These are phyloP conservation scores for Lacanobia oleracea DNA, from an alignment of 2,888 invertebrate species.

Conservation along the genomic window DNA sequence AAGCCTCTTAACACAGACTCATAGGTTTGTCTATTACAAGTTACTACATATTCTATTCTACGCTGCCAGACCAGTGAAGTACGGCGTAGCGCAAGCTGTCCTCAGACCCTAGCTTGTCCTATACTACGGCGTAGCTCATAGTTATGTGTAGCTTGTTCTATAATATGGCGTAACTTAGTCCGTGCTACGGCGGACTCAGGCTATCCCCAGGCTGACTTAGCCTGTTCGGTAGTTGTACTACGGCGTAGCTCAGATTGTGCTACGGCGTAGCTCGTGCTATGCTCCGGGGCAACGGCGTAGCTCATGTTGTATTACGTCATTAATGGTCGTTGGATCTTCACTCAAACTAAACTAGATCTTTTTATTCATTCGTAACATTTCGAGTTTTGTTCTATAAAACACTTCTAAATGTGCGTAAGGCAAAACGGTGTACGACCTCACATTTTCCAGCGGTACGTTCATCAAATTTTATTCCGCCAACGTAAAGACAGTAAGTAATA, in stretches of 20 bases:
- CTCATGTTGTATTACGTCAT: background rate
- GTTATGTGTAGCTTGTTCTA: too few relatives aligned
- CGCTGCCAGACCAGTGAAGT: background rate
- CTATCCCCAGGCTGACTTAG: background rate
- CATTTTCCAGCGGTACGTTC: slow-evolving; percentile 31
- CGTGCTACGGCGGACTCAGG: background rate
- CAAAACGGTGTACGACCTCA: background rate
- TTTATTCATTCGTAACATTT: background rate
- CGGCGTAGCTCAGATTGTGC: background rate
- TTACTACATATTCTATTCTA: background rate
- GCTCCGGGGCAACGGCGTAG: background rate
- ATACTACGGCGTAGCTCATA: background rate
- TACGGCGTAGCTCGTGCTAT: background rate
- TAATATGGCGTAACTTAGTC: background rate
- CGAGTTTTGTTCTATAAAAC: background rate
- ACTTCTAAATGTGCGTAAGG: background rate
- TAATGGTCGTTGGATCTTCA: background rate
- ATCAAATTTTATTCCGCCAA: slow-evolving; percentile 40
- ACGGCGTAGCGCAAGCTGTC: background rate
- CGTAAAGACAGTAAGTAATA: slow-evolving; percentile 49
- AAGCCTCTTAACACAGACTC: background rate
- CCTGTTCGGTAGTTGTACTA: background rate
- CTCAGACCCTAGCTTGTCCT: too few relatives aligned
- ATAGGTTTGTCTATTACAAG: background rate
- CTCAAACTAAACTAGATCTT: background rate